These are phyloP conservation scores for Okapia johnstoni DNA, from an alignment of 2,113 vertebrate species.

Conservation along the genomic window DNA sequence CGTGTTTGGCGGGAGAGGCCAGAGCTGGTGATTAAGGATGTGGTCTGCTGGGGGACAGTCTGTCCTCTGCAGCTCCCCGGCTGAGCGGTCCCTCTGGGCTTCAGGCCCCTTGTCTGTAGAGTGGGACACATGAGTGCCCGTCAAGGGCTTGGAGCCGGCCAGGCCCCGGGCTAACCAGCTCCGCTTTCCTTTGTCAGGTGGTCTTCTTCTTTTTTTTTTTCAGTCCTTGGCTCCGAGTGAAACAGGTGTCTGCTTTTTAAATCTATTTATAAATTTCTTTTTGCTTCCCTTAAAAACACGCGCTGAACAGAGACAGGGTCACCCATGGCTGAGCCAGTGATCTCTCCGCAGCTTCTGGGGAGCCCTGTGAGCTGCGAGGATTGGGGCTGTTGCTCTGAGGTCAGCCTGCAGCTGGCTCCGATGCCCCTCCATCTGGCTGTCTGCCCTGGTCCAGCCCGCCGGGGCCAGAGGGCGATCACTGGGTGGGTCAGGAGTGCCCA, in stretches of 20 bases:
- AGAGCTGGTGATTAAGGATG: background rate
- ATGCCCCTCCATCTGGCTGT: background rate
- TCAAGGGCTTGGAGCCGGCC: background rate
- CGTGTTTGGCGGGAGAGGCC: background rate
- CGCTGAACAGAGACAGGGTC: background rate
- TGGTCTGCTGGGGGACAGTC: background rate
- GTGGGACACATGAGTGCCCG: too few relatives aligned
- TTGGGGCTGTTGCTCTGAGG: background rate
- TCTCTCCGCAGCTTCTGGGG: background rate
- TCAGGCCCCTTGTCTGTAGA: background rate
- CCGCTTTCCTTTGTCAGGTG: background rate
- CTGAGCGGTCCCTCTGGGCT: background rate
- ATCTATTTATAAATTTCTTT: background rate
- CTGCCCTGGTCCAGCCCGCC: background rate
- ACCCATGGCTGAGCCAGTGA: too few relatives aligned
- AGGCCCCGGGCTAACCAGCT: background rate
- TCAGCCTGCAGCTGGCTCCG: background rate
- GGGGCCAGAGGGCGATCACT: background rate
- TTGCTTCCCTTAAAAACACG: background rate
- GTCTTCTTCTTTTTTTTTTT: background rate
- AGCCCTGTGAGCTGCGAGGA: fast-evolving
- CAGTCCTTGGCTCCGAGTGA: background rate
- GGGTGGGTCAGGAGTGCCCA: background rate
- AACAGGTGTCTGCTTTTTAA: background rate
- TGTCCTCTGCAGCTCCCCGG: background rate